These are phyloP conservation scores for Pristionchus pacificus DNA, from an alignment of 1,140 invertebrate genomes.

Conservation along the genomic window DNA sequence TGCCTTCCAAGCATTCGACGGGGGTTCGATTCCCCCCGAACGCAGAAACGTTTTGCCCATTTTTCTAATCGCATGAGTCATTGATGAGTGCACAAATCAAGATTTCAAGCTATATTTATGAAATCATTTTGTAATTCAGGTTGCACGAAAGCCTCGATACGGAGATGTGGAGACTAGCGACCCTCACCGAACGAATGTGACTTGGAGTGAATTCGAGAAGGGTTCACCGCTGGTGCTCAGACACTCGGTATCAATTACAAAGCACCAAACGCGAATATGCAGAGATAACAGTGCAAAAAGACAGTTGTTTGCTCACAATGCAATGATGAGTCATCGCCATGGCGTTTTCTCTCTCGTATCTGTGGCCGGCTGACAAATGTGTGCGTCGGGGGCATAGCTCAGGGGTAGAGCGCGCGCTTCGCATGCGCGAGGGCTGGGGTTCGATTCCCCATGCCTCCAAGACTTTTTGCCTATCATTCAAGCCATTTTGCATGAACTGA, in stretches of 20 bases:
- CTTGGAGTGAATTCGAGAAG: slow-evolving; percentile 14
- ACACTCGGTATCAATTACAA: slow-evolving; percentile 16
- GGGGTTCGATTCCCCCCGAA: background rate
- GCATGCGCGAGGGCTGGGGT: slow-evolving; percentile 3
- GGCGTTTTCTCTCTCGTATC: too few relatives aligned
- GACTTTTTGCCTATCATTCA: too few relatives aligned
- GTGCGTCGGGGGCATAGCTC: background rate
- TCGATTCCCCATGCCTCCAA: slow-evolving; percentile 19
- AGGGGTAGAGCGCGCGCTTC: slow-evolving; percentile 3
- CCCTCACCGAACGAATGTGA: slow-evolving; percentile 12
- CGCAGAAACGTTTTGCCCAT: too few relatives aligned
- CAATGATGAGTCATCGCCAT: too few relatives aligned
- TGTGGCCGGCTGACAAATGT: too few relatives aligned
- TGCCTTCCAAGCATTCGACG: slow-evolving; percentile 11
- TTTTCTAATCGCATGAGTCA: too few relatives aligned
- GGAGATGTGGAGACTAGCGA: slow-evolving; percentile 24
- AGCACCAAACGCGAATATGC: too few relatives aligned
- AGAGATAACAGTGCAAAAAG: too few relatives aligned
- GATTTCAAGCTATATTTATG: too few relatives aligned
- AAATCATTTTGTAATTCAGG: slow-evolving; percentile 12
- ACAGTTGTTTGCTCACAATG: too few relatives aligned
- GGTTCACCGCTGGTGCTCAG: slow-evolving; percentile 13
- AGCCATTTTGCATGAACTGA: too few relatives aligned
- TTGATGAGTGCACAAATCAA: too few relatives aligned
- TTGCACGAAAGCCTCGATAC: slow-evolving; percentile 16